Evolutionary conservation across 2,797 vertebrate genomes (phyloP).

Genomic region (Semotilus atromaculatus): DNA sequence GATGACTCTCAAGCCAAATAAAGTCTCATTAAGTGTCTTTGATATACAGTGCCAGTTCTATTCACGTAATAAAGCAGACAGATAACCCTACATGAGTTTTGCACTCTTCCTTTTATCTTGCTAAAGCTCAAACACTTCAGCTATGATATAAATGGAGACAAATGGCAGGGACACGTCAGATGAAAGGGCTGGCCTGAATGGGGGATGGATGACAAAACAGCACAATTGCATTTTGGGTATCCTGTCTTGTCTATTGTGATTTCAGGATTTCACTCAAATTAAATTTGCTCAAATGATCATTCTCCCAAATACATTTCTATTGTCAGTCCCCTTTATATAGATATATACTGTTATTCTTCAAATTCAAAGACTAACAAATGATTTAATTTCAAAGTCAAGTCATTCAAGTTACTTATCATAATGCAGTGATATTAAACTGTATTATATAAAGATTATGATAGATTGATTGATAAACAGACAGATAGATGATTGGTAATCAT

Average conservation of each 20-base stretch:
- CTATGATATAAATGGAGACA: slow-evolving; percentile 31
- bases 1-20: slow-evolving; percentile 15
- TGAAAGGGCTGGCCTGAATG: slow-evolving; percentile 16
- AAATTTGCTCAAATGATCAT: slow-evolving; percentile 4
- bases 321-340: not conserved
- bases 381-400: not conserved
- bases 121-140: slow-evolving; percentile 9
- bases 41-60: not conserved
- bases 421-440: not conserved
- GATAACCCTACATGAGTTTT: slow-evolving; percentile 24
- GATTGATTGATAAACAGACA: not conserved
- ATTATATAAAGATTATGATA: not conserved
- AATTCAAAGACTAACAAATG: not conserved
- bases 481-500: too few species aligned
- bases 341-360: not conserved
- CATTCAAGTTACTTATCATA: not conserved
- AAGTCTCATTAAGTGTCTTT: slow-evolving; percentile 1
- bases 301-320: not conserved
- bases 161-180: slow-evolving; percentile 18
- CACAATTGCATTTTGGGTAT: slow-evolving; percentile 17
- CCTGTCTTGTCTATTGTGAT: slow-evolving; percentile 8
- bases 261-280: slow-evolving; percentile 11
- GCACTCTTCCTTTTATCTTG: slow-evolving; percentile 24
- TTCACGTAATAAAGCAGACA: not conserved
- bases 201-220: slow-evolving; percentile 3